phyloP scores from a whole-genome alignment of 2,888 invertebrate genomes.

The Tetheella fluctuosa region DNA sequence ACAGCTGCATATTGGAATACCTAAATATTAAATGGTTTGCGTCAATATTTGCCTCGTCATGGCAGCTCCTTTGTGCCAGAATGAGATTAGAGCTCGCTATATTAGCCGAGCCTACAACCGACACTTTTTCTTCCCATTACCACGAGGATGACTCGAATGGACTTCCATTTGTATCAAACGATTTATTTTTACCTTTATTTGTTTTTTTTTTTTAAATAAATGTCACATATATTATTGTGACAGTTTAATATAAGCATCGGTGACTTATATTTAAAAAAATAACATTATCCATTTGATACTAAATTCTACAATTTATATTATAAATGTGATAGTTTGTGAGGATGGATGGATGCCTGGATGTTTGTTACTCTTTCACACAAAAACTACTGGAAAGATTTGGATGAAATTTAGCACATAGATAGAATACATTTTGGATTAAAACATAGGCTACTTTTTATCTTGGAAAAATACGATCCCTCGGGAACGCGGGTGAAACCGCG shows the following conservation, averaged over 20 bases:
- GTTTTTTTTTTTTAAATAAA: constrained; percentile 2
- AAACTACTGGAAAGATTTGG: too few relatives aligned
- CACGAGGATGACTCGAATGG: constrained; percentile 43
- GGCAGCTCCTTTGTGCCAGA: constrained; percentile 76
- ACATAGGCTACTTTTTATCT: too few relatives aligned
- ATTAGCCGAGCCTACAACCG: constrained; percentile 67
- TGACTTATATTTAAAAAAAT: not conserved
- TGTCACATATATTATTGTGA: not conserved
- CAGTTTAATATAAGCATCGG: constrained; percentile 6
- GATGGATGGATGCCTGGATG: too few relatives aligned
- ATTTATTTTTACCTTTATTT: constrained; percentile 19
- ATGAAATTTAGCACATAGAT: too few relatives aligned
- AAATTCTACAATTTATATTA: too few relatives aligned
- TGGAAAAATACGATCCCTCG: too few relatives aligned
- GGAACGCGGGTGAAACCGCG: too few relatives aligned
- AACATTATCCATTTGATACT: not conserved
- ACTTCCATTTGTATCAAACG: constrained; percentile 49
- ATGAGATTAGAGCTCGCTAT: constrained; percentile 76
- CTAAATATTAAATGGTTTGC: constrained; percentile 82
- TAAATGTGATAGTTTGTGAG: too few relatives aligned
- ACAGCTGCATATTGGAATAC: constrained; percentile 71
- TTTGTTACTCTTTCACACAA: too few relatives aligned
- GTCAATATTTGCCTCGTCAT: constrained; percentile 77
- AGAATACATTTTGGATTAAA: too few relatives aligned
- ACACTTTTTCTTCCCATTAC: constrained; percentile 60